Evolutionary conservation across 2,888 invertebrate genomes (phyloP), one percentile per base, ranked within the genome.

Genomic region (Xanthostigma xanthostigma): DNA sequence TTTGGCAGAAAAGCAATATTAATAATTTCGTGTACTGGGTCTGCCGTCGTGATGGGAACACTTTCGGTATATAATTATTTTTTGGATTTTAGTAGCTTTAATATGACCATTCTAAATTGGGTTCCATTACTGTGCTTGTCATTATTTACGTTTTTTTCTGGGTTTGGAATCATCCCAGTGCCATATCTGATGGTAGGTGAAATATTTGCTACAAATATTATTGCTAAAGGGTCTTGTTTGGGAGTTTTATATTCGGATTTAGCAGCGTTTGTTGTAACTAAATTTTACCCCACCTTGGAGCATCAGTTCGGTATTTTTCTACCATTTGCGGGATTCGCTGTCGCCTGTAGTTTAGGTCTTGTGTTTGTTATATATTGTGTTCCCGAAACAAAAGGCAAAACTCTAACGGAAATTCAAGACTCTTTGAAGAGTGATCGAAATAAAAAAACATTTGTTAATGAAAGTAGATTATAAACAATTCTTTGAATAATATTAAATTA

Each of bases 381-480:
- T 0, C 69, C 68, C 9, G 69, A 69, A 54, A 68, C 69, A 3
- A 69, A 64, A 49, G 66, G 66, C 2, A 68, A 67, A 49, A 65
- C 68, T 2, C 55, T 69, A 17, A 49, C 64, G 33, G 63, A 68
- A 46, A 69, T 69, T 46, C 68, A 69, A 51, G 62, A 65, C 34
- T 62, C 65, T 36, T 54, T 69, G 1, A 61, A 64, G 40, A 60
- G 59, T 27, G 37, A 37, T 12, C 11, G 13, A n/a, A 27, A 27
- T 27, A 27, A 27, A 6, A 27, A 6, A 27, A 27, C 3, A 27
- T 27, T 27, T 6, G 27, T 1, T 27, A 27, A 27, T 27, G 27
- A 27, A 27, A 27, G 27, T 6, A 27, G 27, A 6, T 27, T 27
- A 6, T 27, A 27, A 6, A 3, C 6, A 27, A 3, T 3, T 6